Percentiles rank a stretch among this genome's conserved stretches.
These are phyloP conservation scores for Darevskia nairensis DNA, from an alignment of 2,797 vertebrate genomes.

Conservation along the genomic window DNA sequence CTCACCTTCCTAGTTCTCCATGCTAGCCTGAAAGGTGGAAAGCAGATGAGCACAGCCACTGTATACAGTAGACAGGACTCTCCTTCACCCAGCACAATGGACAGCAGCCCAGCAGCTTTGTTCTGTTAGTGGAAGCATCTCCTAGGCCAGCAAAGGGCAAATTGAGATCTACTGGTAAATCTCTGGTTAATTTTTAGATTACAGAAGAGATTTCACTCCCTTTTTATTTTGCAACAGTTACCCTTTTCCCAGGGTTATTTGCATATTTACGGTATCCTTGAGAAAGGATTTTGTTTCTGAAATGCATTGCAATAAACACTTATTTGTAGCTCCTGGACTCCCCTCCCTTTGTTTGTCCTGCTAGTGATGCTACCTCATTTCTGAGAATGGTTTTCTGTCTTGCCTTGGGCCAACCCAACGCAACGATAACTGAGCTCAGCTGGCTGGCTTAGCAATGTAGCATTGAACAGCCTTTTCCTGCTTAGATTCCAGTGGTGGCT, in stretches of 20 bases:
- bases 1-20: neutral
- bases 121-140: neutral
- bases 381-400: too few species aligned
- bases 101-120: neutral
- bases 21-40: neutral
- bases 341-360: too few species aligned
- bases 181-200: neutral
- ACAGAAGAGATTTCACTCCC: neutral
- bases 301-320: too few species aligned
- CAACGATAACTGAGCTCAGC: neutral
- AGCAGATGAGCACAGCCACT: neutral
- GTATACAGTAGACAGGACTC: too few species aligned
- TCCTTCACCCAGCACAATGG: slow-evolving; percentile 12
- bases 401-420: neutral
- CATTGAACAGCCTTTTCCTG: neutral
- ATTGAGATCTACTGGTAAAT: too few species aligned
- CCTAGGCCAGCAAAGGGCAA: neutral
- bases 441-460: neutral
- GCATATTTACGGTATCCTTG: too few species aligned
- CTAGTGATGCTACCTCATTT: too few species aligned
- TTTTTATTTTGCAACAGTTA: too few species aligned
- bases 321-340: too few species aligned
- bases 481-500: slow-evolving; percentile 90
- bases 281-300: too few species aligned
- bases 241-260: too few species aligned